Percentiles rank a stretch among this genome's conserved stretches.
Evolutionary conservation across 2,113 vertebrate species (phyloP).

Genomic region (Galeopterus variegatus): DNA sequence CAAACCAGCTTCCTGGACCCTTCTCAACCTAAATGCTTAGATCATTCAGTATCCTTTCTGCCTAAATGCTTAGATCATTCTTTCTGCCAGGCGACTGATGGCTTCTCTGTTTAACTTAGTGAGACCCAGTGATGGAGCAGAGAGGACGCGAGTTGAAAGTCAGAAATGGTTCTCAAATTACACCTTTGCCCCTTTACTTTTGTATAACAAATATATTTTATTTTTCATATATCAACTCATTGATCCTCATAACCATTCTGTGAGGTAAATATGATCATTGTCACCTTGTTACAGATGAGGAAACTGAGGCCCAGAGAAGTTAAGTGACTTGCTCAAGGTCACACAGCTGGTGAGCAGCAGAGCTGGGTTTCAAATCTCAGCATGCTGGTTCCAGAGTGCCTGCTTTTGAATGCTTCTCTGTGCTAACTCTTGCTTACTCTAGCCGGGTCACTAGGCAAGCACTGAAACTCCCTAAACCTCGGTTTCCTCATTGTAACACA

Average conservation of each 20-base stretch:
- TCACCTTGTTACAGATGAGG: neutral
- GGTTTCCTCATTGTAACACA: neutral
- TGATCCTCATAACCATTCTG: neutral
- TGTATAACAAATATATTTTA: neutral
- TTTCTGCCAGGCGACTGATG: neutral
- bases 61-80: neutral
- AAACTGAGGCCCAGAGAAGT: conserved; percentile 2
- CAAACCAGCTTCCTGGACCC: neutral
- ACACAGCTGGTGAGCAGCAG: neutral
- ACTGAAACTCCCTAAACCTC: neutral
- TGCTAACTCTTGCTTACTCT: neutral
- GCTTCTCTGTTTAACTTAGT: neutral
- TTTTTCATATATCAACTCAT: conserved; percentile 4
- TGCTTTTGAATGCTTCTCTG: neutral
- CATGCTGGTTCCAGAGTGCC: neutral
- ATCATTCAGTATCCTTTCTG: neutral
- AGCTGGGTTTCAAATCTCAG: neutral
- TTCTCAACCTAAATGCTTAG: too few species aligned
- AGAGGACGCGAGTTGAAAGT: neutral
- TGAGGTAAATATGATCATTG: neutral
- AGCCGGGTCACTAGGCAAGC: neutral
- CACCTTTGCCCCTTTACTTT: neutral
- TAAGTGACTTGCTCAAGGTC: neutral
- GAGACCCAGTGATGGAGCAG: neutral
- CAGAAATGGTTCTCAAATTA: neutral